Evolutionary conservation across 2,113 vertebrate genomes (phyloP).

Genomic region (Motacilla alba): DNA sequence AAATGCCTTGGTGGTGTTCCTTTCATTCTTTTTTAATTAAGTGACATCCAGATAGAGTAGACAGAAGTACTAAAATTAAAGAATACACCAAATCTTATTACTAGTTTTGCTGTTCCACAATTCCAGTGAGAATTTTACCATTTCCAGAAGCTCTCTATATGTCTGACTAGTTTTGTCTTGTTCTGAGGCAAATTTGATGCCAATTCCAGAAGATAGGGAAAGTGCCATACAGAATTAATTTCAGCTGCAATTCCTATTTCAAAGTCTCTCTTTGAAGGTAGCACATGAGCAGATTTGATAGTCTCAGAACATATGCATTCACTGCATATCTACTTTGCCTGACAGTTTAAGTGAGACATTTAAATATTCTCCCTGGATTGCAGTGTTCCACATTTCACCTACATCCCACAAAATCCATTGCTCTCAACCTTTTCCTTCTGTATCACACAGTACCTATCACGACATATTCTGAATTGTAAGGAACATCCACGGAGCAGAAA

Average conservation of each 20-base stretch:
- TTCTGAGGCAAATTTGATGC: background rate
- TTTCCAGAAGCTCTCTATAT: background rate
- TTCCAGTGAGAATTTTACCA: background rate
- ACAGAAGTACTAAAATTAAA: slow-evolving; percentile 6
- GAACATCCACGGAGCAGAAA: background rate
- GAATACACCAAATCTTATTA: background rate
- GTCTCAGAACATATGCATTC: slow-evolving; percentile 31
- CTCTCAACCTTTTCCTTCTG: background rate
- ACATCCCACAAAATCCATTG: background rate
- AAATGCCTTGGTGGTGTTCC: background rate
- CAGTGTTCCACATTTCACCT: background rate
- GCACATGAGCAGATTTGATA: slow-evolving; percentile 6
- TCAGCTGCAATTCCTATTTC: slow-evolving; percentile 11
- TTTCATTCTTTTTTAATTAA: slow-evolving; percentile 47
- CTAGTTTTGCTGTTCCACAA: background rate
- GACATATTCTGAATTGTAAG: background rate
- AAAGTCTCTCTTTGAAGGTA: slow-evolving; percentile 35
- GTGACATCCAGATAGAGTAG: slow-evolving; percentile 6
- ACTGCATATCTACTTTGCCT: slow-evolving; percentile 19
- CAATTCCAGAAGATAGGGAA: background rate
- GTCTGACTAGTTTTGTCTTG: background rate
- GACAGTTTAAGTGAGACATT: slow-evolving; percentile 46
- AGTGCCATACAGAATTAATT: slow-evolving; percentile 16
- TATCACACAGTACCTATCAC: background rate
- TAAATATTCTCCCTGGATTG: background rate